phyloP scores from a whole-genome alignment of 1,140 invertebrate species.

The Drosophila kurseongensis region DNA sequence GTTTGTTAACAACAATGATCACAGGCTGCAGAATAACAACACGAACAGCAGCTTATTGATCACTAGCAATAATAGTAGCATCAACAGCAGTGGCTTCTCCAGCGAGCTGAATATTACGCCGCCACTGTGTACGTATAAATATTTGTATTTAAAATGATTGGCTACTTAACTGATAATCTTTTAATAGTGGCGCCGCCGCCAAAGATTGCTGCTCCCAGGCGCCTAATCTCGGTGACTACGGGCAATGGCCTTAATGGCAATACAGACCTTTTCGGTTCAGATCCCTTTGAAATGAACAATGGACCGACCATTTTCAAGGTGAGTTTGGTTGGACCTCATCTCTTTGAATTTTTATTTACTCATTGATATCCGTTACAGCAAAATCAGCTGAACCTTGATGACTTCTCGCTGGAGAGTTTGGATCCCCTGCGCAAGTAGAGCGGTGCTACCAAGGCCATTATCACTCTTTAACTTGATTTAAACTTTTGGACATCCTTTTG shows the following conservation, averaged over 20 bases:
- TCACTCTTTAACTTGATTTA: slow-evolving; percentile 39
- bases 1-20: slow-evolving; percentile 75
- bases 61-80: slow-evolving; percentile 64
- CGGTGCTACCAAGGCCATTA: slow-evolving; percentile 74
- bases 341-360: not conserved
- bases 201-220: slow-evolving; percentile 87
- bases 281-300: slow-evolving; percentile 86
- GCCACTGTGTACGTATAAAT: slow-evolving; percentile 87
- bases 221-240: slow-evolving; percentile 63
- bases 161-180: not conserved
- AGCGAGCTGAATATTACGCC: slow-evolving; percentile 85
- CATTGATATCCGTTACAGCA: slow-evolving; percentile 47
- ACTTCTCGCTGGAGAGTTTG: slow-evolving; percentile 94
- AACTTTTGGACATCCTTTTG: slow-evolving; percentile 16
- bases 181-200: slow-evolving; percentile 91
- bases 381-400: slow-evolving; percentile 86
- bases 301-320: slow-evolving; percentile 80
- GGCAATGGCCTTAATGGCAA: slow-evolving; percentile 85
- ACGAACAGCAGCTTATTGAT: slow-evolving; percentile 57
- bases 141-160: not conserved
- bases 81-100: slow-evolving; percentile 73
- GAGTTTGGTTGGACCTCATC: not conserved
- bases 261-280: slow-evolving; percentile 89
- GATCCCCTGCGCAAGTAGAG: slow-evolving; percentile 88
- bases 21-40: slow-evolving; percentile 71